These are phyloP conservation scores for Mareca penelope DNA, from an alignment of 2,797 vertebrate genomes.

Conservation along the genomic window DNA sequence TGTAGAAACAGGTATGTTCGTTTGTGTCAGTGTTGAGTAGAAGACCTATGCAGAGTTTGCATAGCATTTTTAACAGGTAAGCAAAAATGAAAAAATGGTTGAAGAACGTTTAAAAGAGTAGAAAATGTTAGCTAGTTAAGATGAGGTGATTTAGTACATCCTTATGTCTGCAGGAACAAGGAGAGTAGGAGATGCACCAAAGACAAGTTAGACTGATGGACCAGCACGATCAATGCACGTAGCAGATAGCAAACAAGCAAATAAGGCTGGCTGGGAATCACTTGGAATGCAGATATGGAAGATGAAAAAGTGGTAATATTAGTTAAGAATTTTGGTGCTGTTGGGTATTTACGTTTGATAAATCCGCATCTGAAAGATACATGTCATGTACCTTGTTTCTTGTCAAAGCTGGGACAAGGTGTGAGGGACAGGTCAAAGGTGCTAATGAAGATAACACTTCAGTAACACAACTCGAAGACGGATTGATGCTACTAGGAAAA, in stretches of 20 bases:
- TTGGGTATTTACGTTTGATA: not conserved
- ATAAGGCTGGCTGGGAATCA: not conserved
- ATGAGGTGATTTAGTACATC: not conserved
- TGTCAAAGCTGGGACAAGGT: not conserved
- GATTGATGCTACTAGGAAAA: not conserved
- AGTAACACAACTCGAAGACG: not conserved
- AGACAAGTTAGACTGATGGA: not conserved
- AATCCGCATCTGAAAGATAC: not conserved
- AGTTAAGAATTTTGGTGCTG: too few relatives aligned
- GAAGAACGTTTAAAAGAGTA: not conserved
- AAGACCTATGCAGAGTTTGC: not conserved
- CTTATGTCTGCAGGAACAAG: not conserved
- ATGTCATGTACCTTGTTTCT: not conserved
- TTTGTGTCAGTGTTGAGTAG: not conserved
- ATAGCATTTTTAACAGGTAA: not conserved
- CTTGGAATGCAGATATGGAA: not conserved
- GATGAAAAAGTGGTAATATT: not conserved
- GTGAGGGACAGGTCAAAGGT: too few relatives aligned
- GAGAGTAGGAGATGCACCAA: not conserved
- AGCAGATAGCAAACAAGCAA: not conserved
- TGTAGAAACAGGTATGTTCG: not conserved
- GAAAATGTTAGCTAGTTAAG: not conserved
- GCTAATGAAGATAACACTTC: not conserved
- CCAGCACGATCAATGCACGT: too few relatives aligned
- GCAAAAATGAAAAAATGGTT: not conserved